Evolutionary conservation across 2,797 vertebrate species (phyloP).

Genomic region (Scolopax bukidnonensis): DNA sequence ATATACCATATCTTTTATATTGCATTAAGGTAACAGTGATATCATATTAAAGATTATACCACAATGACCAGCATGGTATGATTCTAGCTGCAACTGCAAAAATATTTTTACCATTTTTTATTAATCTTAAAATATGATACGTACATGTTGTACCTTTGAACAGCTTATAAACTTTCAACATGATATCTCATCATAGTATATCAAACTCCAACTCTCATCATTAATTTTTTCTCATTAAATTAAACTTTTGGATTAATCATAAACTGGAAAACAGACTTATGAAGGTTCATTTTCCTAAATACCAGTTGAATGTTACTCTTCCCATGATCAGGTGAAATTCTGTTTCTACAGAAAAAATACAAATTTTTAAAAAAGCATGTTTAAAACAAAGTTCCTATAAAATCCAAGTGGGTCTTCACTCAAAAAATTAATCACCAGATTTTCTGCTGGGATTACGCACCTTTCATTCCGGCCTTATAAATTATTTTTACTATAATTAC

Average conservation of each 20-base stretch:
- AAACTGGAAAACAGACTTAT: neutral
- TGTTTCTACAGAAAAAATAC: neutral
- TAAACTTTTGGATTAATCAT: neutral
- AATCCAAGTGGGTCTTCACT: neutral
- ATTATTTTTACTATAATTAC: neutral
- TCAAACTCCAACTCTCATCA: neutral
- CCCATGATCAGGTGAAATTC: neutral
- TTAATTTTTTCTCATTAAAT: neutral
- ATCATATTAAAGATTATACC: neutral
- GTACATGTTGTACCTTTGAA: neutral
- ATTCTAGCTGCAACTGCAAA: neutral
- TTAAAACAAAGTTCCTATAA: neutral
- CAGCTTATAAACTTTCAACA: neutral
- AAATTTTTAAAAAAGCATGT: neutral
- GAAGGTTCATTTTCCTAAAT: neutral
- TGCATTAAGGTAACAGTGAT: neutral
- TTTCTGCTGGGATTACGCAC: neutral
- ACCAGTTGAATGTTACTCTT: neutral
- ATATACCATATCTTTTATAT: neutral
- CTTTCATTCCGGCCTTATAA: constrained; percentile 6
- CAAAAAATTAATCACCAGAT: neutral
- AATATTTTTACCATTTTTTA: neutral
- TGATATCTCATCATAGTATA: rapidly evolving
- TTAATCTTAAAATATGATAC: neutral
- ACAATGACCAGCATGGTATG: neutral